These are phyloP conservation scores for Drosophila baimaii DNA, from an alignment of 1,140 invertebrate species.

Conservation along the genomic window DNA sequence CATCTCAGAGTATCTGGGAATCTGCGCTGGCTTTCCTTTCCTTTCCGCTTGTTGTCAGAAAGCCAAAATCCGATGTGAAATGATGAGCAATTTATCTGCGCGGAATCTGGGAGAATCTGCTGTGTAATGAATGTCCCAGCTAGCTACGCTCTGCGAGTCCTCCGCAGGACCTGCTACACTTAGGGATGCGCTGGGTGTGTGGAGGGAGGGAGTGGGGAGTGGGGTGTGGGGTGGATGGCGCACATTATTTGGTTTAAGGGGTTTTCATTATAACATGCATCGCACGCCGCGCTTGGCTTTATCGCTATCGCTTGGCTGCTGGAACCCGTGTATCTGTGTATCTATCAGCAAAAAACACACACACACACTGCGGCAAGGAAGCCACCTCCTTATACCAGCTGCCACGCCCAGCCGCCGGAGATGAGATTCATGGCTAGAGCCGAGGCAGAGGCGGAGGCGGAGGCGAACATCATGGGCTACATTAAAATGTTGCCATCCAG, in stretches of 20 bases:
- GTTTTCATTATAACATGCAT: conserved; percentile 82
- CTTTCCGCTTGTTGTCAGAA: too few relatives aligned
- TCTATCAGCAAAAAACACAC: conserved; percentile 44
- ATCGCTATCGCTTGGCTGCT: conserved; percentile 64
- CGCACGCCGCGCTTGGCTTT: conserved; percentile 72
- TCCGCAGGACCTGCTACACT: conserved; percentile 12
- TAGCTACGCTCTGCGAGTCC: conserved; percentile 14
- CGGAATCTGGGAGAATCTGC: conserved; percentile 76
- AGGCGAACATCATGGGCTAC: conserved; percentile 63
- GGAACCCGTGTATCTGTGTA: conserved; percentile 36
- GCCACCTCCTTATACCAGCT: conserved; percentile 13
- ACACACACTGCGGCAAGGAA: conserved; percentile 33
- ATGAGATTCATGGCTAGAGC: conserved; percentile 47
- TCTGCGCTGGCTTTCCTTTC: too few relatives aligned
- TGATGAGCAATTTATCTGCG: conserved; percentile 80
- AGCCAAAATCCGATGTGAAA: conserved; percentile 76
- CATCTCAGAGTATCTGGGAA: too few relatives aligned
- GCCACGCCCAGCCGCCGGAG: conserved; percentile 50
- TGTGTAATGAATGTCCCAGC: conserved; percentile 75
- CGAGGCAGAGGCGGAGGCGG: conserved; percentile 17
- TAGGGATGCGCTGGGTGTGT: neutral
- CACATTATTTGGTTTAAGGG: conserved; percentile 81
- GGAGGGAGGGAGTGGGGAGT: too few relatives aligned
- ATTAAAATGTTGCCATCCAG: conserved; percentile 75
- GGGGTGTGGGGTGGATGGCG: conserved; percentile 6